Base-by-base conservation (phyloP, 2,888 invertebrate species). In the Desoria tigrina region DNA sequence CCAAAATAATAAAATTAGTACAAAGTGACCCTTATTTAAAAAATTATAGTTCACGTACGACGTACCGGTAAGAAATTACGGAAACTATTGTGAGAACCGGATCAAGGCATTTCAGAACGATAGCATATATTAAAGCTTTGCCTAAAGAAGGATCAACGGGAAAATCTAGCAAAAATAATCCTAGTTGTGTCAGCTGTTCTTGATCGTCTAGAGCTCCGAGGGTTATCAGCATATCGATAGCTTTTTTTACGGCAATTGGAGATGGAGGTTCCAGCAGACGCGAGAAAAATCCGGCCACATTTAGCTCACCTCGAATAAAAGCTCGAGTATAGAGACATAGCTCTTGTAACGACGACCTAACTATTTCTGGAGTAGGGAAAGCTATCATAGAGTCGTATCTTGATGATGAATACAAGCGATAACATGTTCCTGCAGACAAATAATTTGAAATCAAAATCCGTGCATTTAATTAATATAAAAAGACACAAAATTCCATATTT, bases 11-110 rank as follows among this genome's bases (percentile, higher is more conserved):
- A n/a, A n/a, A n/a, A n/a, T n/a, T n/a, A n/a, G n/a, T n/a, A n/a
- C n/a, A n/a, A n/a, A n/a, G n/a, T n/a, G n/a, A n/a, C n/a, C n/a
- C n/a, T n/a, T n/a, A n/a, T n/a, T n/a, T n/a, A n/a, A n/a, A n/a
- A n/a, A n/a, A n/a, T n/a, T n/a, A n/a, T n/a, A n/a, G n/a, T n/a
- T n/a, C n/a, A n/a, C n/a, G n/a, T n/a, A n/a, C n/a, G n/a, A n/a
- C n/a, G 78, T 84, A 88, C 83, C 86, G 86, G 78, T 88, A 86
- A 0, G 94, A 89, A 74, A 96, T 84, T 72, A 88, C 87, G 78
- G 94, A 90, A 0, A 92, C 92, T 45, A 99, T 89, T 1, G 95
- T 95, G 62, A 94, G 81, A 32, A 98, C 85, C 1, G 97, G 96
- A 79, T 95, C 94, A 39, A 96, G 82, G 79, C 98, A 99, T 79